Conservation (phyloP, 1,140 invertebrate species). For the Drosophila mayri region DNA sequence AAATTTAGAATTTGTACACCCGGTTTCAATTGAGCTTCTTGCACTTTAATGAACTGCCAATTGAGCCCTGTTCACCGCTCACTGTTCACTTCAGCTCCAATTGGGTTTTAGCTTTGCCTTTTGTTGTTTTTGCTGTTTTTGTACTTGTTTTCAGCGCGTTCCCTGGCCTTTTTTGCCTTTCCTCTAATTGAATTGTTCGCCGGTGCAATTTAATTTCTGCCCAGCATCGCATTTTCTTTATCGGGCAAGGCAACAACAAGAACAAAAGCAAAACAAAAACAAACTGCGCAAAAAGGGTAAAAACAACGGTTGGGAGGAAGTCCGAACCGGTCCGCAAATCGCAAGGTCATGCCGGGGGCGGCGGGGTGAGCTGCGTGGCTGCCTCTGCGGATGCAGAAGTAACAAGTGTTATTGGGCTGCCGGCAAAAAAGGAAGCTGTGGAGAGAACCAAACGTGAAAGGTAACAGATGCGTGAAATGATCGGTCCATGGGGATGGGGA, state of each 20-base stretch:
- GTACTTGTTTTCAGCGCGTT: constrained; percentile 7
- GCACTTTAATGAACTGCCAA: constrained; percentile 53
- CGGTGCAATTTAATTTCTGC: constrained; percentile 66
- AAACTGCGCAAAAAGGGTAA: constrained; percentile 17
- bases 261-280: constrained; percentile 14
- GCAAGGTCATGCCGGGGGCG: constrained; percentile 42
- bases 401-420: constrained; percentile 63
- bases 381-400: constrained; percentile 21
- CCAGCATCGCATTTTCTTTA: constrained; percentile 51
- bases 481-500: constrained; percentile 7
- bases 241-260: constrained; percentile 16
- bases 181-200: constrained; percentile 74
- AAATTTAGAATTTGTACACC: constrained; percentile 18
- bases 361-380: constrained; percentile 2
- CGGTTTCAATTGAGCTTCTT: constrained; percentile 35
- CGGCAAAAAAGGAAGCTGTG: constrained; percentile 43
- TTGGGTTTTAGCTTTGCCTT: constrained; percentile 20
- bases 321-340: constrained; percentile 46
- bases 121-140: not conserved
- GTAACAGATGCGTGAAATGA: constrained; percentile 59
- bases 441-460: constrained; percentile 38
- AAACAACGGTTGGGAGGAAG: constrained; percentile 16
- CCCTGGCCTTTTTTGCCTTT: constrained; percentile 13
- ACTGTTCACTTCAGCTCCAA: constrained; percentile 15
- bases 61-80: constrained; percentile 43